Evolutionary conservation across 2,113 vertebrate species (phyloP).

Genomic region (Brachirus orientalis): DNA sequence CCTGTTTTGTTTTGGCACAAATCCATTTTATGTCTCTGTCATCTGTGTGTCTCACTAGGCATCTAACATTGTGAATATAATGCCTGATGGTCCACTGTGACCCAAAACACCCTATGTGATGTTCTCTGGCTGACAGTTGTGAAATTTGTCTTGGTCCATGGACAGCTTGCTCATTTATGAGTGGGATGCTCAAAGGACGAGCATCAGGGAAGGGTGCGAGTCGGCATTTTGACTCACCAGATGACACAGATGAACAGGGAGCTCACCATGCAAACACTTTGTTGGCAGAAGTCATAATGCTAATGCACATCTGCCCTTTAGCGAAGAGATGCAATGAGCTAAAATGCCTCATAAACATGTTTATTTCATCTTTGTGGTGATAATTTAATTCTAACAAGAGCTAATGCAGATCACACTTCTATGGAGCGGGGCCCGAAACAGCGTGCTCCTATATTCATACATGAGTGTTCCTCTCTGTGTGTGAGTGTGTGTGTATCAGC

Average conservation of each 20-base stretch:
- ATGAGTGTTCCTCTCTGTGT: not conserved
- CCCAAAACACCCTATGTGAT: slow-evolving; percentile 10
- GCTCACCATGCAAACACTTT: slow-evolving; percentile 33
- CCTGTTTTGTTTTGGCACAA: not conserved
- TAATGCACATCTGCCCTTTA: slow-evolving; percentile 63
- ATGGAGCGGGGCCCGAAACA: not conserved
- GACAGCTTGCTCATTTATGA: slow-evolving; percentile 75
- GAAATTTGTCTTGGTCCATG: slow-evolving; percentile 56
- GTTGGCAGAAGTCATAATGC: slow-evolving; percentile 44
- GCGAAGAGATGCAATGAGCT: not conserved
- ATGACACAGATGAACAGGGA: slow-evolving; percentile 63
- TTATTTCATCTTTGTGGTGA: slow-evolving; percentile 7
- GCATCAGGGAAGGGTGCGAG: slow-evolving; percentile 56
- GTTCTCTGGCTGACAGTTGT: slow-evolving; percentile 44
- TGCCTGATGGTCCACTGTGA: not conserved
- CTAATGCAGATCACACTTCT: slow-evolving; percentile 2
- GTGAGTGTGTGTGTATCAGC: slow-evolving; percentile 7
- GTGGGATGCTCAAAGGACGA: slow-evolving; percentile 52
- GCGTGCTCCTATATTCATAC: not conserved
- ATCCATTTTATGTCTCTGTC: not conserved
- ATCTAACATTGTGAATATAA: too few relatives aligned
- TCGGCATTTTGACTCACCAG: slow-evolving; percentile 71
- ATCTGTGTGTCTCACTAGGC: not conserved
- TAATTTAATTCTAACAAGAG: slow-evolving; percentile 29
- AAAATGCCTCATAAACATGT: slow-evolving; percentile 14